Evolutionary conservation across 2,113 vertebrate species (phyloP).

Genomic region (Lathamus discolor): DNA sequence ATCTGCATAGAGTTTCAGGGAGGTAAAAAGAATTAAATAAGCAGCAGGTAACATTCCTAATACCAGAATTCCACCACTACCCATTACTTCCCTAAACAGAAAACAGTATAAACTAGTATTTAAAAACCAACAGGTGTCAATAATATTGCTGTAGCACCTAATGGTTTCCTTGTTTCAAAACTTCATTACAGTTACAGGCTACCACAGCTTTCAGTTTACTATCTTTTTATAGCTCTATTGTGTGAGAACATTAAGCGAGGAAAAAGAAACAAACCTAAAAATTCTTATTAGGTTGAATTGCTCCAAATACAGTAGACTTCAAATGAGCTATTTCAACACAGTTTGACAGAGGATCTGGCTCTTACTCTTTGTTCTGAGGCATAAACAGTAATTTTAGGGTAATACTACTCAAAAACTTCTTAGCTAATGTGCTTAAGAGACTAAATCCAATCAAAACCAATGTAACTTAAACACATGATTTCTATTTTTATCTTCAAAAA

Average conservation of each 20-base stretch:
- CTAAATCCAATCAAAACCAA: neutral
- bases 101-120: neutral
- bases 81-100: neutral
- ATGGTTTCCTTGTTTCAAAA: neutral
- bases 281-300: neutral
- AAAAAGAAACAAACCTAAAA: neutral
- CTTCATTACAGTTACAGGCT: constrained; percentile 5
- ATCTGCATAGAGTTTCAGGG: neutral
- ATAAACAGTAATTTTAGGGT: neutral
- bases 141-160: neutral
- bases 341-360: neutral
- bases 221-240: neutral
- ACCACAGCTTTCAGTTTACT: neutral
- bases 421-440: neutral
- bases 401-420: neutral
- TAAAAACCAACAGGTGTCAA: neutral
- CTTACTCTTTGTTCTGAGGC: neutral
- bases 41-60: neutral
- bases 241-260: neutral
- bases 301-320: neutral
- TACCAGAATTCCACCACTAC: neutral
- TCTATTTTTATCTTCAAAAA: neutral
- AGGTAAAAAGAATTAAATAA: neutral
- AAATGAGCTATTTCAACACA: neutral
- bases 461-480: neutral